Evolutionary conservation across 2,113 vertebrate species (phyloP).

Genomic region (Pedionomus torquatus): DNA sequence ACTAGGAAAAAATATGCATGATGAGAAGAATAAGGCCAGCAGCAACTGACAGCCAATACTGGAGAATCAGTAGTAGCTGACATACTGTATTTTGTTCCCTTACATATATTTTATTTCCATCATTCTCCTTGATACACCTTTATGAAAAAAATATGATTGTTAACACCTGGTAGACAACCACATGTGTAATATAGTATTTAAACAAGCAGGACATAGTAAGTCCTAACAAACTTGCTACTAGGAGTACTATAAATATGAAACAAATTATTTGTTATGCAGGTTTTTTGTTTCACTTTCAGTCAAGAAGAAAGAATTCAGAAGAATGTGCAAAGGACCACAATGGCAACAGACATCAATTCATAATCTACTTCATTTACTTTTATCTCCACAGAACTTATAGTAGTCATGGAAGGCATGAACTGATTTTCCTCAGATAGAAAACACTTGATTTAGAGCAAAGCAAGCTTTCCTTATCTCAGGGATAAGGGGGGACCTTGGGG

Average conservation of each 20-base stretch:
- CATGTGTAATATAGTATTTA: not conserved
- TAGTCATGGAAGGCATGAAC: not conserved
- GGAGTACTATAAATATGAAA: not conserved
- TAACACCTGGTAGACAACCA: not conserved
- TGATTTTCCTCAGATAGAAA: not conserved
- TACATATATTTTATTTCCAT: not conserved
- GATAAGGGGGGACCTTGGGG: not conserved
- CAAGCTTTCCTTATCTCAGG: not conserved
- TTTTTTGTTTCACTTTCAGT: not conserved
- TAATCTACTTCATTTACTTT: not conserved
- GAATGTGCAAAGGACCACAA: not conserved
- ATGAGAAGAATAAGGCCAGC: not conserved
- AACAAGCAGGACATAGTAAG: not conserved
- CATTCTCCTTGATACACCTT: not conserved
- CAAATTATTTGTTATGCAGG: not conserved
- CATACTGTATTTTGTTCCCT: not conserved
- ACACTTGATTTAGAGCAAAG: not conserved
- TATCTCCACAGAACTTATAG: not conserved
- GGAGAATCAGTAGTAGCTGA: not conserved
- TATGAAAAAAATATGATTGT: not conserved
- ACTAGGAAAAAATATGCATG: not conserved
- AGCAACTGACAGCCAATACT: not conserved
- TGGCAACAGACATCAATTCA: not conserved
- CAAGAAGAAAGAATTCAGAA: not conserved
- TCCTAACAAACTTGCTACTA: not conserved